phyloP scores from a whole-genome alignment of 1,140 invertebrate species.

The Zaprionus kolodkinae region DNA sequence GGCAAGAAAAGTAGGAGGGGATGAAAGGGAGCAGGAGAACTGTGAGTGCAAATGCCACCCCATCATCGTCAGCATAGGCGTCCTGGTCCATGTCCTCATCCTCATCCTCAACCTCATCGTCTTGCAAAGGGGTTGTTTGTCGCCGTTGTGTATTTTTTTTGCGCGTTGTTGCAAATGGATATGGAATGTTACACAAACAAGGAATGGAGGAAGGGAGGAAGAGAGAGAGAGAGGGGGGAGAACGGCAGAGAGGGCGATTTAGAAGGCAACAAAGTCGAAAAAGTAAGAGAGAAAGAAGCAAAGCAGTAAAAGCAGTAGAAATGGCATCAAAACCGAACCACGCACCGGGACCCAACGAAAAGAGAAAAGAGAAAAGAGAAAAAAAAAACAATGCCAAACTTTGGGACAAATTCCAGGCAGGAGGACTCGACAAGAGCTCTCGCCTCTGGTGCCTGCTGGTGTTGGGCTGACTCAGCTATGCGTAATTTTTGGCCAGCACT shows the following conservation, averaged over 20 bases:
- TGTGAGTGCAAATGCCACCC: slow-evolving; percentile 47
- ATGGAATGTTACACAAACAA: slow-evolving; percentile 79
- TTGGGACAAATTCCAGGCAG: slow-evolving; percentile 19
- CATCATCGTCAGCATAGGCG: slow-evolving; percentile 24
- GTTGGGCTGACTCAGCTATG: slow-evolving; percentile 38
- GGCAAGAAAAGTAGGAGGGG: neutral
- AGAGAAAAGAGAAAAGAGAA: neutral
- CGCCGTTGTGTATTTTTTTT: slow-evolving; percentile 30
- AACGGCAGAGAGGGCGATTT: slow-evolving; percentile 52
- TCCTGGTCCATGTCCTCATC: slow-evolving; percentile 2
- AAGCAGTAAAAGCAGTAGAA: slow-evolving; percentile 8
- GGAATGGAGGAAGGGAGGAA: slow-evolving; percentile 35
- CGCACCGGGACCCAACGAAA: slow-evolving; percentile 21
- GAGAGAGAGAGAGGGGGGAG: slow-evolving; percentile 46
- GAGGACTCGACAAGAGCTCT: neutral
- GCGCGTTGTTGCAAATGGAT: slow-evolving; percentile 73
- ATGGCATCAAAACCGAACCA: neutral
- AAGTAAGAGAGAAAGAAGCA: slow-evolving; percentile 32
- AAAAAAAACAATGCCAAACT: slow-evolving; percentile 34
- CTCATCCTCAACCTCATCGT: slow-evolving; percentile 20
- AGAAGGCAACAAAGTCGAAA: slow-evolving; percentile 19
- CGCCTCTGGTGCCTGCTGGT: neutral
- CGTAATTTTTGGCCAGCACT: slow-evolving; percentile 26
- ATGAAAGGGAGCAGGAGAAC: neutral
- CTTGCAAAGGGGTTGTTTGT: slow-evolving; percentile 68